Base-by-base conservation (phyloP, 2,888 invertebrate species). In the Watsonalla binaria region DNA sequence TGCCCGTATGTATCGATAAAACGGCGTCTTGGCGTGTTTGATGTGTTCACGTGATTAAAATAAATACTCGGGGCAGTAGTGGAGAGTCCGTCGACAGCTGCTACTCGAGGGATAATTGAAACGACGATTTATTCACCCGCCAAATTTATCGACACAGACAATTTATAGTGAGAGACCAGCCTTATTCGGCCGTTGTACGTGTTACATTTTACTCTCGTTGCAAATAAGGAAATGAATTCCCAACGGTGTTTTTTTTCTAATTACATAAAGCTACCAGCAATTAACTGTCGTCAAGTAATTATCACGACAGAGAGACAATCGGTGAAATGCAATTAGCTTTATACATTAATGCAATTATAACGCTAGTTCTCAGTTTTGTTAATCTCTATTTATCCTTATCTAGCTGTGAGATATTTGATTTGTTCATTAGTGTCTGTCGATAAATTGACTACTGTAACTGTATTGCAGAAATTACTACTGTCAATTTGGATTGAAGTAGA, bases 41-140 rank as follows among this genome's bases (percentile, higher is more conserved):
- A 82, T 80, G 77, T 78, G 79, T 72, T 74, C 68, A 71, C 72
- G 76, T 80, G 84, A 87, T 88, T 87, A 89, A 88, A 88, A 90
- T 89, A 88, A 89, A 89, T 87, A 86, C 81, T 82, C 70, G 59
- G 68, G 70, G 72, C 82, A 78, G 84, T 81, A 82, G 84, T 78
- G 74, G 72, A 65, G 54, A 54, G 66, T 66, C 68, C 66, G 77
- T 74, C 66, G 87, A 87, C 89, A 88, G 86, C 87, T 87, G 88
- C 81, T 87, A 76, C 86, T 83, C 76, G 66, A 69, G 72, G 78
- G 75, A 84, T 90, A 90, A 89, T 90, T 90, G 89, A 90, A 89
- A 89, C 81, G 80, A 80, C 84, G 86, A 89, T 88, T 89, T 89
- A 89, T 88, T 82, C 76, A 78, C 82, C 76, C 82, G 82, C 87